Conservation (phyloP, 1,140 invertebrate species). For the Drosophila kepulauana region DNA sequence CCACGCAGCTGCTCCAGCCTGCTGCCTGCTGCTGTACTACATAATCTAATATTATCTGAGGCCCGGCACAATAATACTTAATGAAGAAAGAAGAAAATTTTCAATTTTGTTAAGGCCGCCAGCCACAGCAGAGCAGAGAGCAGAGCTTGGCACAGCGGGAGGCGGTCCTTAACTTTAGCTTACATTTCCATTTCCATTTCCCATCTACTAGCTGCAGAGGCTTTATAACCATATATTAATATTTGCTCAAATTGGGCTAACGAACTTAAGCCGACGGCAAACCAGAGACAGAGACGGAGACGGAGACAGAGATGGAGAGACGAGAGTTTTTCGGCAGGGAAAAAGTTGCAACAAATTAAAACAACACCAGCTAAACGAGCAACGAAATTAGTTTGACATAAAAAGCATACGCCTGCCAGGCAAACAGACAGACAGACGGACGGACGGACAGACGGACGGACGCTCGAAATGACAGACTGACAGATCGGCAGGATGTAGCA, state of each 20-base stretch:
- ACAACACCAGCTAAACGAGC: conserved; percentile 78
- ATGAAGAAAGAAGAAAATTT: conserved; percentile 68
- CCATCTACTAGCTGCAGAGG: conserved; percentile 44
- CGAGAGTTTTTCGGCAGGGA: background rate
- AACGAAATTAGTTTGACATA: conserved; percentile 80
- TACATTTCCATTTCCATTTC: conserved; percentile 43
- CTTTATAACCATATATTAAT: conserved; percentile 79
- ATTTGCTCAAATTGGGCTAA: conserved; percentile 80
- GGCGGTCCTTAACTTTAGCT: conserved; percentile 15
- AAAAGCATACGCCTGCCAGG: conserved; percentile 61
- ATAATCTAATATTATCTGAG: conserved; percentile 75
- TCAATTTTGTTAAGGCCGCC: conserved; percentile 68
- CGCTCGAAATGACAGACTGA: conserved; percentile 32
- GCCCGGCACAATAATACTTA: conserved; percentile 71
- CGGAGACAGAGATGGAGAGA: background rate
- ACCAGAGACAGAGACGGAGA: background rate
- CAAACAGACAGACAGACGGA: conserved; percentile 22
- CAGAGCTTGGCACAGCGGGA: conserved; percentile 5
- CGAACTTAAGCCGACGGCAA: conserved; percentile 71
- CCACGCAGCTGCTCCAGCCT: conserved; percentile 30
- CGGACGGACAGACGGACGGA: background rate
- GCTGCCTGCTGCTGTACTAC: conserved; percentile 24
- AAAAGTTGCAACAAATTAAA: conserved; percentile 73
- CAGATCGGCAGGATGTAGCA: conserved; percentile 43
- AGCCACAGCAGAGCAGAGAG: conserved; percentile 6